Evolutionary conservation across 2,797 vertebrate species (phyloP).

Genomic region (Pampus argenteus): DNA sequence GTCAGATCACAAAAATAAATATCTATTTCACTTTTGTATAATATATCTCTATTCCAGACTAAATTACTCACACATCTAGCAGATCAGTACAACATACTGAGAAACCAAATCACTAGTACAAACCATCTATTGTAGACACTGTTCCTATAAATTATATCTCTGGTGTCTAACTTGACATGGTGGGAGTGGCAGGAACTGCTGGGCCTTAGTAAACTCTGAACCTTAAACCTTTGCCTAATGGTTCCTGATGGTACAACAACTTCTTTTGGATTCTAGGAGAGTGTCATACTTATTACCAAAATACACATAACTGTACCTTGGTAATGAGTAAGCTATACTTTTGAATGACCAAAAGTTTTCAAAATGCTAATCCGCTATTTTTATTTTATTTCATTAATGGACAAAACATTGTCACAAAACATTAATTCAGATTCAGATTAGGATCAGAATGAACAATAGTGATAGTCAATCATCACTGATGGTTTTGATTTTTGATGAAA

Average conservation of each 20-base stretch:
- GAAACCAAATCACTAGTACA: background rate
- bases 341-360: background rate
- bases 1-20: conserved; percentile 14
- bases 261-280: background rate
- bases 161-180: background rate
- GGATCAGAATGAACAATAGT: conserved; percentile 2
- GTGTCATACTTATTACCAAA: conserved; percentile 3
- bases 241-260: background rate
- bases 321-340: background rate
- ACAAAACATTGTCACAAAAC: background rate
- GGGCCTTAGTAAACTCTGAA: conserved; percentile 22
- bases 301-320: background rate
- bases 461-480: background rate
- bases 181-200: background rate
- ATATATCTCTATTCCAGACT: conserved; percentile 10
- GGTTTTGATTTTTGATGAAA: conserved; percentile 4
- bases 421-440: background rate
- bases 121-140: conserved; percentile 5
- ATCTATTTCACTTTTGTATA: conserved; percentile 15
- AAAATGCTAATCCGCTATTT: no score
- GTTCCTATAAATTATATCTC: conserved; percentile 12
- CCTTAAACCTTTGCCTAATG: conserved; percentile 5
- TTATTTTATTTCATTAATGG: background rate
- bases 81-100: conserved; percentile 16
- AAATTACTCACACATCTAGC: conserved; percentile 9